These are phyloP conservation scores for Mayetiola destructor DNA, from an alignment of 2,888 invertebrate genomes.

Conservation along the genomic window DNA sequence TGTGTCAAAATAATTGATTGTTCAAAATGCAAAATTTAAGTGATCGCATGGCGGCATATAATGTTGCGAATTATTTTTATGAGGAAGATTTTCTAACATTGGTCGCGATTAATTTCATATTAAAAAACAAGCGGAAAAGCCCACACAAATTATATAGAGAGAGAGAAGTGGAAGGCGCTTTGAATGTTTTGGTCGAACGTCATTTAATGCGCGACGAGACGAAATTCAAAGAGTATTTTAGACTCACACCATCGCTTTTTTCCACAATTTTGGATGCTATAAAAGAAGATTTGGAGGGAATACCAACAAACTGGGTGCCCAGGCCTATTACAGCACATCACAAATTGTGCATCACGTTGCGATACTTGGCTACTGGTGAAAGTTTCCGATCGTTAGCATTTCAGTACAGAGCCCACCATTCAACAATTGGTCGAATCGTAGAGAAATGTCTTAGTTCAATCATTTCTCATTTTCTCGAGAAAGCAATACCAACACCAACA, in stretches of 20 bases:
- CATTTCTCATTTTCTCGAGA: neutral
- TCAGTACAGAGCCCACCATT: neutral
- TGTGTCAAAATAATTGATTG: no score
- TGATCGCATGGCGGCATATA: neutral
- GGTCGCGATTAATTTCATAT: neutral
- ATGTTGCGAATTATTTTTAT: neutral
- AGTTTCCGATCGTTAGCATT: slow-evolving; percentile 19
- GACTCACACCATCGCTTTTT: neutral
- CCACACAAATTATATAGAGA: neutral
- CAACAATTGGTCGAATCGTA: neutral
- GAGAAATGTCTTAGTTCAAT: neutral
- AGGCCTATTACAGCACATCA: neutral
- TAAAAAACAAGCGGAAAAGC: neutral
- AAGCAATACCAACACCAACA: neutral
- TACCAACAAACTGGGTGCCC: neutral
- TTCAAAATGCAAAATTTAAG: no score
- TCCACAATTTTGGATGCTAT: neutral
- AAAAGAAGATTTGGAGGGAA: neutral
- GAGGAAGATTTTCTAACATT: neutral
- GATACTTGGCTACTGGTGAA: slow-evolving; percentile 21
- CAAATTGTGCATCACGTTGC: neutral
- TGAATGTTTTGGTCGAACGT: neutral
- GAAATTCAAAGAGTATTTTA: neutral
- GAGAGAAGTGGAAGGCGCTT: neutral
- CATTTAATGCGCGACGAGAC: neutral